These are phyloP conservation scores for Pogonus chalceus DNA, from an alignment of 1,140 invertebrate species.

Conservation along the genomic window DNA sequence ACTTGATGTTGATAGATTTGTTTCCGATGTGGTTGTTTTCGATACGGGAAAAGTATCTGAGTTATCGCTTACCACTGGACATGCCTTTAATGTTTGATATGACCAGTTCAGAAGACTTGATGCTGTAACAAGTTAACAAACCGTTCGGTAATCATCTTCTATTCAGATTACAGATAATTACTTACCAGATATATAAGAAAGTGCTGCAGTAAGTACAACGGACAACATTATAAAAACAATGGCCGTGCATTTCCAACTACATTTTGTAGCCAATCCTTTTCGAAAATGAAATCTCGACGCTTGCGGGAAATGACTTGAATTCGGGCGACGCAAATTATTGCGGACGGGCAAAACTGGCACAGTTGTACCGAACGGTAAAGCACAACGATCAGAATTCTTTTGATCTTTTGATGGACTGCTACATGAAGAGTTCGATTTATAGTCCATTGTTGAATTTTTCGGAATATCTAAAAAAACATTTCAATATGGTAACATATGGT, in stretches of 20 bases:
- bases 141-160: neutral
- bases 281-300: conserved; percentile 72
- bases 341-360: conserved; percentile 63
- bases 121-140: conserved; percentile 45
- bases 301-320: conserved; percentile 52
- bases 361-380: conserved; percentile 51
- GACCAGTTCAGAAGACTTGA: conserved; percentile 73
- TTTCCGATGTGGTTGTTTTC: conserved; percentile 49
- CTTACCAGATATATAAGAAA: conserved; percentile 82
- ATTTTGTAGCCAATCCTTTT: conserved; percentile 75
- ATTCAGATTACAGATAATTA: conserved; percentile 9
- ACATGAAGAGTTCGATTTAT: conserved; percentile 74
- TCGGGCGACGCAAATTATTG: conserved; percentile 54
- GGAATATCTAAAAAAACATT: conserved; percentile 60
- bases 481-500: conserved; percentile 12
- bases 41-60: conserved; percentile 46
- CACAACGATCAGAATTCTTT: conserved; percentile 61
- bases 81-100: conserved; percentile 66
- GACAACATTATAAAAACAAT: conserved; percentile 75
- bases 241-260: conserved; percentile 83
- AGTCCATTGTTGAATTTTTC: conserved; percentile 79
- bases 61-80: conserved; percentile 69
- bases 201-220: conserved; percentile 65
- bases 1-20: conserved; percentile 48
- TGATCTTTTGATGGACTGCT: conserved; percentile 65